These are phyloP conservation scores for Stratiolaelaps scimitus DNA, from an alignment of 1,140 invertebrate species.

Conservation along the genomic window DNA sequence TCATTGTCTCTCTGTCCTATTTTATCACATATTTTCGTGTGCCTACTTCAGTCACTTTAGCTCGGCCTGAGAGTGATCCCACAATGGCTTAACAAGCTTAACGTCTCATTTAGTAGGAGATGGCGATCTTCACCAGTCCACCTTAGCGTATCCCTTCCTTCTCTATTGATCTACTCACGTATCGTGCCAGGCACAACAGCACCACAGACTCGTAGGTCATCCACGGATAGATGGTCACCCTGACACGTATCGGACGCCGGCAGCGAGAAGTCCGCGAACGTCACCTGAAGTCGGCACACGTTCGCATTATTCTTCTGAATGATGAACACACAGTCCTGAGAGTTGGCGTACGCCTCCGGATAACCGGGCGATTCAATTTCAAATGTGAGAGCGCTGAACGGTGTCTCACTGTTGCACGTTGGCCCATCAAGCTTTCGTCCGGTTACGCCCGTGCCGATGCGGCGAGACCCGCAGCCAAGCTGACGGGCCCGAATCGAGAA, in stretches of 20 bases:
- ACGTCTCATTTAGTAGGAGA: too few relatives aligned
- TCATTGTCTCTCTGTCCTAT: too few relatives aligned
- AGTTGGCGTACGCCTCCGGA: conserved; percentile 14
- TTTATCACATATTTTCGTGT: too few relatives aligned
- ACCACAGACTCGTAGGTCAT: conserved; percentile 4
- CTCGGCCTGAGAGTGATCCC: too few relatives aligned
- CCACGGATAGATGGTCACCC: conserved; percentile 7
- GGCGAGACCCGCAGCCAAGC: conserved; percentile 10
- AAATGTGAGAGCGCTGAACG: conserved; percentile 5
- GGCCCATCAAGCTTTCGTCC: conserved; percentile 22
- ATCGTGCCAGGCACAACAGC: conserved; percentile 15
- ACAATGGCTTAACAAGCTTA: too few relatives aligned
- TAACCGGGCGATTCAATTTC: conserved; percentile 23
- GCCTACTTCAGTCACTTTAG: too few relatives aligned
- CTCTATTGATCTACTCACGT: not conserved
- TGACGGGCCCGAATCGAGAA: conserved; percentile 19
- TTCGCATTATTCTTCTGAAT: conserved; percentile 23
- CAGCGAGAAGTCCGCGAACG: conserved; percentile 19
- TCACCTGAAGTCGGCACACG: conserved; percentile 24
- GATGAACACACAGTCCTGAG: conserved; percentile 5
- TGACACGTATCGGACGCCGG: conserved; percentile 4
- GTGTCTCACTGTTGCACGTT: conserved; percentile 2
- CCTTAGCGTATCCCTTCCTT: too few relatives aligned
- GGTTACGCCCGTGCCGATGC: conserved; percentile 2
- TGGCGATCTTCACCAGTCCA: too few relatives aligned